These are phyloP conservation scores for Nannobrachium achirus DNA, from an alignment of 2,113 vertebrate genomes.

Conservation along the genomic window DNA sequence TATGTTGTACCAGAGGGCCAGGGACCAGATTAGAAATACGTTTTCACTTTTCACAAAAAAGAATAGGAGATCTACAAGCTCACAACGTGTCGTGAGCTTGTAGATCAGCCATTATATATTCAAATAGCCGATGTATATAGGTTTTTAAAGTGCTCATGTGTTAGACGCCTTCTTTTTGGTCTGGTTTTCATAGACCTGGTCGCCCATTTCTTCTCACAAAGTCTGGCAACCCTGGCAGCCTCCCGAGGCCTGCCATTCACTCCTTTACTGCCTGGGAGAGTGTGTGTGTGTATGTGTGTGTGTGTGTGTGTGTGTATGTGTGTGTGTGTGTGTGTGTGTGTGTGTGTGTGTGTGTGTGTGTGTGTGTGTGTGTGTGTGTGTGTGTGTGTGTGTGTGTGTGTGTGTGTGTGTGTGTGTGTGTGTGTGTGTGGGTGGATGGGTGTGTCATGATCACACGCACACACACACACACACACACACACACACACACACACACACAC, in stretches of 20 bases:
- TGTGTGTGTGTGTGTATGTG: slow-evolving; percentile 66
- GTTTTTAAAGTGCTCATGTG: too few relatives aligned
- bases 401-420: slow-evolving; percentile 36
- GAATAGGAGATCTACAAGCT: too few relatives aligned
- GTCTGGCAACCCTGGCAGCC: background rate
- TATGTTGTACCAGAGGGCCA: too few relatives aligned
- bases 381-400: slow-evolving; percentile 59
- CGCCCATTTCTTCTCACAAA: too few relatives aligned
- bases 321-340: slow-evolving; percentile 63
- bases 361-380: slow-evolving; percentile 67
- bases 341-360: slow-evolving; percentile 66
- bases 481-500: slow-evolving; percentile 5
- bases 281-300: slow-evolving; percentile 56
- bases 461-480: slow-evolving; percentile 5
- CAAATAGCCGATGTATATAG: too few relatives aligned
- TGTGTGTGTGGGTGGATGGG: slow-evolving; percentile 65
- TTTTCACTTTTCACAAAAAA: too few relatives aligned
- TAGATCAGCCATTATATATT: too few relatives aligned
- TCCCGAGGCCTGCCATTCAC: slow-evolving; percentile 36
- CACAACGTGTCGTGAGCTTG: too few relatives aligned
- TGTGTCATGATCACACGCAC: slow-evolving; percentile 42
- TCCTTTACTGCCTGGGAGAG: slow-evolving; percentile 6
- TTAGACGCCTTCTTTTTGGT: too few relatives aligned
- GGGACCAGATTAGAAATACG: too few relatives aligned
- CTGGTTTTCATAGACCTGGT: too few relatives aligned